Percentiles rank a stretch among this genome's conserved stretches.
Conservation (phyloP, 2,888 invertebrate genomes). For the Amblyjoppa proteus region DNA sequence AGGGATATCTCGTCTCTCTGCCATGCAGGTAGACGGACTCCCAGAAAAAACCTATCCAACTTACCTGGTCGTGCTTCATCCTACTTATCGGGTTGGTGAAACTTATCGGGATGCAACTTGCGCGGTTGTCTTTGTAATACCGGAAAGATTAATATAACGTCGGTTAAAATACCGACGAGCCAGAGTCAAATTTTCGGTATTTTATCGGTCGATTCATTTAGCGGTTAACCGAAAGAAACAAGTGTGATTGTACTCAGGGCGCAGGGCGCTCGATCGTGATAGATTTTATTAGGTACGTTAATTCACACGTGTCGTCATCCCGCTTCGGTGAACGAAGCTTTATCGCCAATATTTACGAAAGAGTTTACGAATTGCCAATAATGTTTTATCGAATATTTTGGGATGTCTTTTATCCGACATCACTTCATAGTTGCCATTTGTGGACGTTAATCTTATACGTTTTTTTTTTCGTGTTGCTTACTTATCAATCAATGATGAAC, state of each 20-base stretch:
- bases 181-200: slow-evolving; percentile 8
- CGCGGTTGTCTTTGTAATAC: background rate
- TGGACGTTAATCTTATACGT: background rate
- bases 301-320: background rate
- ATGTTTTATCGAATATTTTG: slow-evolving; percentile 8
- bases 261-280: slow-evolving; percentile 51
- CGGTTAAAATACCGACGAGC: slow-evolving; percentile 1
- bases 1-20: too few species aligned
- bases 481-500: background rate
- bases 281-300: slow-evolving; percentile 5
- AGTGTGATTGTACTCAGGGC: slow-evolving; percentile 41
- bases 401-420: background rate
- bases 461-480: background rate
- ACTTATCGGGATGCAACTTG: too few species aligned
- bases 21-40: too few species aligned
- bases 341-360: background rate
- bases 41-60: background rate
- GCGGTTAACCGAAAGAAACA: background rate
- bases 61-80: too few species aligned
- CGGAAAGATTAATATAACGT: background rate
- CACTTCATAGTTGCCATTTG: background rate
- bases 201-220: background rate
- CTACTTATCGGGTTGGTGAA: too few species aligned
- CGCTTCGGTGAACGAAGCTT: slow-evolving; percentile 10
- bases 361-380: background rate